A percentile compares a stretch with the other conserved stretches of the same genome.
Conservation (phyloP, 2,113 vertebrate species). For the Notarius lentiginosus region DNA sequence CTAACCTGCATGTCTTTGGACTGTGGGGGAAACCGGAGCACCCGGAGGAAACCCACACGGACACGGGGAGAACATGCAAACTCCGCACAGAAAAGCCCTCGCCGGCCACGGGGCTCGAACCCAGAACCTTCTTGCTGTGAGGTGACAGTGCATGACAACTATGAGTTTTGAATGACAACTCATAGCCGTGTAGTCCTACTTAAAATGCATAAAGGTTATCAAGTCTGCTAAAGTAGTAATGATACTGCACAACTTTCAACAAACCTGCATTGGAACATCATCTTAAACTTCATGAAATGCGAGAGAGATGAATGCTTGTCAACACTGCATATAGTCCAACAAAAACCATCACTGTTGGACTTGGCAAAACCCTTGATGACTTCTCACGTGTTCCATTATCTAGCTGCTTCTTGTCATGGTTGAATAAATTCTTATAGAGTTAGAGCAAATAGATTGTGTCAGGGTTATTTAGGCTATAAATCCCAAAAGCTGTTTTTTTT, state of each 20-base stretch:
- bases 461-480: conserved; percentile 12
- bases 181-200: background rate
- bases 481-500: conserved; percentile 48
- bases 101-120: too few species aligned
- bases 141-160: too few species aligned
- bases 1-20: too few species aligned
- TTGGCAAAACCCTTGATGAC: background rate
- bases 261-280: background rate
- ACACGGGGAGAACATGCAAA: too few species aligned
- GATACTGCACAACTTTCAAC: background rate
- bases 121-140: too few species aligned
- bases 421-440: background rate
- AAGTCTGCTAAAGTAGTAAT: background rate
- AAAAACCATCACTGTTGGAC: background rate
- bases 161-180: background rate
- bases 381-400: background rate
- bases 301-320: background rate
- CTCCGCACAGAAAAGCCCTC: too few species aligned
- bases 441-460: background rate
- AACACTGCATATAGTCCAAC: background rate
- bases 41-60: too few species aligned
- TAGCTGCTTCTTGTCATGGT: background rate
- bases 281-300: background rate
- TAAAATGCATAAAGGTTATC: background rate
- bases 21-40: too few species aligned